Evolutionary conservation across 2,797 vertebrate species (phyloP).

Genomic region (Brachyalestes nurse): DNA sequence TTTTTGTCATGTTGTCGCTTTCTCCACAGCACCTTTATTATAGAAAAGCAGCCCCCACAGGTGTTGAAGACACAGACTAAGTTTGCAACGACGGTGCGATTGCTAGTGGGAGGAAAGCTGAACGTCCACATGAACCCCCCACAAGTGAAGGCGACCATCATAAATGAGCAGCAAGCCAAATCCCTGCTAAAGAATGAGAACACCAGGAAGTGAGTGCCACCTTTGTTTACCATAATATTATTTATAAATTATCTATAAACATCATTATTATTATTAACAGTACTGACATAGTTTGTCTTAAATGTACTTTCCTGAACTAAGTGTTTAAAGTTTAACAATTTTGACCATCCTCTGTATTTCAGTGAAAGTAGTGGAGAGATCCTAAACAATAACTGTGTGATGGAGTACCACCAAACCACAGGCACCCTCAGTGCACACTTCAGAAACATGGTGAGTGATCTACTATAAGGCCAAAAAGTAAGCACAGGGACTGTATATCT

Average conservation of each 20-base stretch:
- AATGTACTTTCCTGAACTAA: too few species aligned
- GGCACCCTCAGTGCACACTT: constrained; percentile 84
- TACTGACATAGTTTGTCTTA: neutral
- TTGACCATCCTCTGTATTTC: constrained; percentile 28
- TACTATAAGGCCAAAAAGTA: too few species aligned
- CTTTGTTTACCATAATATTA: neutral
- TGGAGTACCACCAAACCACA: constrained; percentile 88
- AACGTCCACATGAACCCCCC: constrained; percentile 98
- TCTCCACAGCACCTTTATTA: constrained; percentile 89
- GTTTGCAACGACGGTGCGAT: constrained; percentile 92
- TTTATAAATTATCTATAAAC: too few species aligned
- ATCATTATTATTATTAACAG: too few species aligned
- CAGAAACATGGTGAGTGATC: constrained; percentile 82
- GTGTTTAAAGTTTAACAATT: neutral
- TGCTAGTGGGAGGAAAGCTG: constrained; percentile 93
- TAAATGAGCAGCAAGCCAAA: constrained; percentile 95
- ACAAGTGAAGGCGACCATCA: constrained; percentile 95
- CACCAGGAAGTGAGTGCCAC: constrained; percentile 77
- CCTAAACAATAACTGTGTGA: constrained; percentile 95
- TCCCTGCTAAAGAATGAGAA: constrained; percentile 94
- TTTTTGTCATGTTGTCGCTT: neutral
- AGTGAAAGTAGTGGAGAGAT: constrained; percentile 96
- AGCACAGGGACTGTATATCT: too few species aligned
- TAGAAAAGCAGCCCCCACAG: constrained; percentile 96
- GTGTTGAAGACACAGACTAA: constrained; percentile 94